Conservation (phyloP, 2,888 invertebrate genomes). For the Chymomyza caudatula region DNA sequence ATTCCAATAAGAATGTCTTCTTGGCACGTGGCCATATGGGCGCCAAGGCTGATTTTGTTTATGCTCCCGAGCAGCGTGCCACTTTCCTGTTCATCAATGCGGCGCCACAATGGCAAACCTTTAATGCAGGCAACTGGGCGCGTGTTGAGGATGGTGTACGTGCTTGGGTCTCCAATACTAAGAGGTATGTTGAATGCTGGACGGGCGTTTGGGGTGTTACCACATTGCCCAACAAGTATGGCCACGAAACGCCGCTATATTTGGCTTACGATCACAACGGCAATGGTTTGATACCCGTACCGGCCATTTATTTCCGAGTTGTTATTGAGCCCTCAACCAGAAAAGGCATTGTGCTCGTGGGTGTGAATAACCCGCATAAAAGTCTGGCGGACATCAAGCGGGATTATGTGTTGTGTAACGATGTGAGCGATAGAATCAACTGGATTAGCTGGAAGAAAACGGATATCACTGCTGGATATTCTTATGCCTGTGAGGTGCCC, state of each 20-base stretch:
- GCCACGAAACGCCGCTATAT: slow-evolving; percentile 70
- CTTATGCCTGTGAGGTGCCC: slow-evolving; percentile 72
- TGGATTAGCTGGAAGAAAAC: slow-evolving; percentile 78
- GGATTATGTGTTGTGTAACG: slow-evolving; percentile 70
- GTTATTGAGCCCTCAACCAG: slow-evolving; percentile 78
- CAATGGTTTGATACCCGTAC: slow-evolving; percentile 78
- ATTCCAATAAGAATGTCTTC: slow-evolving; percentile 49
- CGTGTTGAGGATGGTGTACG: slow-evolving; percentile 78
- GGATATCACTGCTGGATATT: slow-evolving; percentile 69
- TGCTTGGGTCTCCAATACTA: slow-evolving; percentile 74
- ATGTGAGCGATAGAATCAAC: slow-evolving; percentile 79
- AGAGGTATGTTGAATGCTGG: slow-evolving; percentile 77
- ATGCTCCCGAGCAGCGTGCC: slow-evolving; percentile 78
- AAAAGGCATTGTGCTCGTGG: slow-evolving; percentile 80
- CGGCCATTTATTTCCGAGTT: slow-evolving; percentile 81
- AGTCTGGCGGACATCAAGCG: slow-evolving; percentile 62
- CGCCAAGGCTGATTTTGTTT: slow-evolving; percentile 79
- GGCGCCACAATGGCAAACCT: slow-evolving; percentile 80
- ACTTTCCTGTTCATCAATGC: slow-evolving; percentile 80
- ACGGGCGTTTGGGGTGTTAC: slow-evolving; percentile 81
- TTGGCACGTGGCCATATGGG: slow-evolving; percentile 79
- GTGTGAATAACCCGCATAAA: slow-evolving; percentile 75
- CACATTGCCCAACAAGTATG: slow-evolving; percentile 78
- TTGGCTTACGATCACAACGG: slow-evolving; percentile 66
- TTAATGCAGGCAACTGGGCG: slow-evolving; percentile 82